Evolutionary conservation across 2,797 vertebrate species (phyloP).

Genomic region (Chrysolophus pictus): DNA sequence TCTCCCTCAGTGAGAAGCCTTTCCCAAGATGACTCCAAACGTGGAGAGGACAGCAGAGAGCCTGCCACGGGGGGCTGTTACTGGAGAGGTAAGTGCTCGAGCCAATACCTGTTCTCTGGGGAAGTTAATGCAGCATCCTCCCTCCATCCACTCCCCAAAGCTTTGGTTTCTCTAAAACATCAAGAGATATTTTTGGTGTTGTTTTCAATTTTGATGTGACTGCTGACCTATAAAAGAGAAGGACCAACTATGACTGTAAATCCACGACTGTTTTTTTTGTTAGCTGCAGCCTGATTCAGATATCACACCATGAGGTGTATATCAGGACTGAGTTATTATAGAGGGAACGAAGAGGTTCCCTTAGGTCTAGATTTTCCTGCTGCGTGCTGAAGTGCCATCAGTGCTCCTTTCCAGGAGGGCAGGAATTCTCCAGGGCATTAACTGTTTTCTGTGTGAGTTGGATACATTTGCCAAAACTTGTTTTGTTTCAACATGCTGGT

Average conservation of each 20-base stretch:
- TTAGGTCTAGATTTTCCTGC: not conserved
- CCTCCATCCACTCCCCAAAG: not conserved
- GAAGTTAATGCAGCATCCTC: not conserved
- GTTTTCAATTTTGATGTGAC: not conserved
- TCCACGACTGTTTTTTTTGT: not conserved
- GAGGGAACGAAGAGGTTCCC: not conserved
- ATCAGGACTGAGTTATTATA: not conserved
- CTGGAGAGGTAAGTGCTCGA: not conserved
- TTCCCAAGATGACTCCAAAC: not conserved
- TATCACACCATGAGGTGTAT: not conserved
- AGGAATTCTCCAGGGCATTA: not conserved
- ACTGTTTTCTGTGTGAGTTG: not conserved
- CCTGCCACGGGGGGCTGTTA: accelerated
- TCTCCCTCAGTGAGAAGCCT: not conserved
- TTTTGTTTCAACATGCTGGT: not conserved
- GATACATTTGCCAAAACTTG: not conserved
- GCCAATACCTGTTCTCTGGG: not conserved
- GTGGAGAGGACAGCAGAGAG: not conserved
- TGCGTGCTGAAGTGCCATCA: not conserved
- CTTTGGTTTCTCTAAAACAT: accelerated
- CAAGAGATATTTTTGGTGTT: not conserved
- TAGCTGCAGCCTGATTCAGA: not conserved
- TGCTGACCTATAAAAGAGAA: not conserved
- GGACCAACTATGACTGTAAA: not conserved
- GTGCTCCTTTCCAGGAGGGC: not conserved